Evolutionary conservation across 2,888 invertebrate species (phyloP).

Genomic region (Hirtodrosophila confusa): DNA sequence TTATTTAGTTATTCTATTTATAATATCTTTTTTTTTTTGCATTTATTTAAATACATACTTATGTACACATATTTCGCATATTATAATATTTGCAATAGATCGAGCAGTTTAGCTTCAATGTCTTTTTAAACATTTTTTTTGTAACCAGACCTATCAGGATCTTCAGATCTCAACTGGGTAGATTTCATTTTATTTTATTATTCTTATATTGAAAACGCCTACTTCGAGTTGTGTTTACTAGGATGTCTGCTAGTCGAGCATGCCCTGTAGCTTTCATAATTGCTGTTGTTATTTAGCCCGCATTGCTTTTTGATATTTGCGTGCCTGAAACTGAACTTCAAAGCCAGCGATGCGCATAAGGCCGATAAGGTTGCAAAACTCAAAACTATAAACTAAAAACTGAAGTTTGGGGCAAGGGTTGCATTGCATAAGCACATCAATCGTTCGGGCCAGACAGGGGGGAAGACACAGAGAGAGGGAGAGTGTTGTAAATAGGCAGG

Average conservation of each 20-base stretch:
- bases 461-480: constrained; percentile 58
- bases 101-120: too few relatives aligned
- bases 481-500: constrained; percentile 18
- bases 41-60: too few relatives aligned
- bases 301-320: constrained; percentile 69
- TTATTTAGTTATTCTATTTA: too few relatives aligned
- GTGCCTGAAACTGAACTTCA: constrained; percentile 71
- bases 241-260: constrained; percentile 12
- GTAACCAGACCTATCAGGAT: too few relatives aligned
- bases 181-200: too few relatives aligned
- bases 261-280: constrained; percentile 30
- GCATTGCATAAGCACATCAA: constrained; percentile 77
- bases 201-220: too few relatives aligned
- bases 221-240: background rate
- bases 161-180: too few relatives aligned
- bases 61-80: too few relatives aligned
- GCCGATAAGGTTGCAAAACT: constrained; percentile 57
- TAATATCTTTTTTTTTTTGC: too few relatives aligned
- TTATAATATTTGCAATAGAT: too few relatives aligned
- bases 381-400: constrained; percentile 25
- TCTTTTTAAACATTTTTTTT: too few relatives aligned
- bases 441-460: constrained; percentile 69
- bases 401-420: constrained; percentile 62
- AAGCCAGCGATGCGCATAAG: constrained; percentile 62
- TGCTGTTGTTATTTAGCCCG: constrained; percentile 45